phyloP scores from a whole-genome alignment of 2,113 vertebrate species.

The Puffinus mauretanicus region DNA sequence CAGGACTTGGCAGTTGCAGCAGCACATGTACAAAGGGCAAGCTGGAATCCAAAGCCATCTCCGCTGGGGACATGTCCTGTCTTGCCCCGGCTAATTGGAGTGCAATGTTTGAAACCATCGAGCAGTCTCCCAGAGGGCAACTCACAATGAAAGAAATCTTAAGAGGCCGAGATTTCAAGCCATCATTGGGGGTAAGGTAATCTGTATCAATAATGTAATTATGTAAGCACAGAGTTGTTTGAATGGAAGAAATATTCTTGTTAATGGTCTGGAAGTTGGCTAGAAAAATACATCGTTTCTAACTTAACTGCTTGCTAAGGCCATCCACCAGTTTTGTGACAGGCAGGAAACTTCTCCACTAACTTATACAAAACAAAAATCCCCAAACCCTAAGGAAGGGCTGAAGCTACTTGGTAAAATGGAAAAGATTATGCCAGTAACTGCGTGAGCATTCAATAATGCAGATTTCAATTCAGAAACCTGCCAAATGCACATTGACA shows the following conservation, averaged over 20 bases:
- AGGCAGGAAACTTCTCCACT: not conserved
- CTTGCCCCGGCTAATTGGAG: conserved; percentile 32
- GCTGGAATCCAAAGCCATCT: not conserved
- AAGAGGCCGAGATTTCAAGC: not conserved
- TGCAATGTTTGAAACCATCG: conserved; percentile 63
- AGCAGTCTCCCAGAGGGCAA: conserved; percentile 18
- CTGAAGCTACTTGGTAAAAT: not conserved
- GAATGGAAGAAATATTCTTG: not conserved
- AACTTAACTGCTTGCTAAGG: not conserved
- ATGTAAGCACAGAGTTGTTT: not conserved
- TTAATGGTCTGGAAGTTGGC: not conserved
- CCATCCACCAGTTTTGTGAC: not conserved
- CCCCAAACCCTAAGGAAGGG: not conserved
- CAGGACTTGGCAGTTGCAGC: not conserved
- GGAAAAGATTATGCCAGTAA: not conserved
- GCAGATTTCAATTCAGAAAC: not conserved
- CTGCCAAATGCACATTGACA: not conserved
- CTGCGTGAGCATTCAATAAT: not conserved
- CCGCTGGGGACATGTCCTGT: not conserved
- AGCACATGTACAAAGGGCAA: not conserved
- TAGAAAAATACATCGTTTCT: not conserved
- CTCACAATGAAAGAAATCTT: conserved; percentile 46
- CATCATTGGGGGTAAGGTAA: not conserved
- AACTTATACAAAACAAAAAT: not conserved
- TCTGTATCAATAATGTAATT: not conserved